Conservation (phyloP, 2,113 vertebrate species). For the Oreochromis tanganicae region DNA sequence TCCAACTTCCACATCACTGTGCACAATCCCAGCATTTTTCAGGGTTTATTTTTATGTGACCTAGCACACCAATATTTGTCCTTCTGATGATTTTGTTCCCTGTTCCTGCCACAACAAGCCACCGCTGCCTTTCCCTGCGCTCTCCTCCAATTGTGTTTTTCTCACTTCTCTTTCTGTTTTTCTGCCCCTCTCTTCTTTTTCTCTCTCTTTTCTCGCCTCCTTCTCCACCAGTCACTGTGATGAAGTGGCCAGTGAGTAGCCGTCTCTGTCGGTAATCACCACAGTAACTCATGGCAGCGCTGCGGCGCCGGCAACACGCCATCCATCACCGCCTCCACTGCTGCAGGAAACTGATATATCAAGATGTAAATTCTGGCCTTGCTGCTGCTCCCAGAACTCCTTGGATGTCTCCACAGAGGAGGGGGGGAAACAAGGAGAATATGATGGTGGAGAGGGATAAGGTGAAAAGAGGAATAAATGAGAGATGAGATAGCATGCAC, state of each 20-base stretch:
- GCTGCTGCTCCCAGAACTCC: conserved; percentile 47
- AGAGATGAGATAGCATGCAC: not conserved
- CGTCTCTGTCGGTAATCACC: conserved; percentile 72
- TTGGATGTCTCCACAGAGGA: conserved; percentile 1
- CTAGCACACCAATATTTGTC: not conserved
- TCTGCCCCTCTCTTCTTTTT: conserved; percentile 22
- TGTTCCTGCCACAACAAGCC: not conserved
- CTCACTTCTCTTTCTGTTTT: conserved; percentile 28
- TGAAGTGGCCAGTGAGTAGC: conserved; percentile 67
- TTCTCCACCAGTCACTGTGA: conserved; percentile 65
- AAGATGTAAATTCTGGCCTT: conserved; percentile 65
- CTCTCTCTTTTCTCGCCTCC: conserved; percentile 9
- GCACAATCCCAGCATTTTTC: not conserved
- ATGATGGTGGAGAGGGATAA: not conserved
- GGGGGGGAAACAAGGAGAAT: not conserved
- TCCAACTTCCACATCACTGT: not conserved
- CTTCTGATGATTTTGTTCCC: not conserved
- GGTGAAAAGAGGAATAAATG: not conserved
- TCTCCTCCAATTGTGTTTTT: conserved; percentile 28
- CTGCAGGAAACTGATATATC: conserved; percentile 58
- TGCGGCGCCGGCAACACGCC: conserved; percentile 36
- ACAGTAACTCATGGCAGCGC: conserved; percentile 66
- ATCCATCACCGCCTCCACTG: conserved; percentile 63
- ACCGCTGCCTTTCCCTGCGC: not conserved
- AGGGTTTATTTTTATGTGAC: not conserved